phyloP scores from a whole-genome alignment of 1,140 invertebrate species.

The Nixonia krombeini region DNA sequence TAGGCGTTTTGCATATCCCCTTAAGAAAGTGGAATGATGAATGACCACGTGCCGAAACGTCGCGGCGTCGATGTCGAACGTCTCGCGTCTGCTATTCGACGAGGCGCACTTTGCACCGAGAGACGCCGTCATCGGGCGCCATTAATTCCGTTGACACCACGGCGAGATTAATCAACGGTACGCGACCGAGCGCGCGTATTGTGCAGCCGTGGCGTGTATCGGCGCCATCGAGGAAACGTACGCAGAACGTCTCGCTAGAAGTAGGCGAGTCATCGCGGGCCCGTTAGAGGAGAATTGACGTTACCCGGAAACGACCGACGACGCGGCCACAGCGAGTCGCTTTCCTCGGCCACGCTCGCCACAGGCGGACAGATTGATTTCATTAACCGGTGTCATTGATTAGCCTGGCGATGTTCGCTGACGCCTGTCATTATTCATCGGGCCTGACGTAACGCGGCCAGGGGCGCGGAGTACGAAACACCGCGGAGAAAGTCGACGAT shows the following conservation, averaged over 20 bases:
- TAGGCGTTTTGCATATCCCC: no score
- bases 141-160: slow-evolving; percentile 48
- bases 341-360: neutral
- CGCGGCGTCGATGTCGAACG: no score
- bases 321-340: neutral
- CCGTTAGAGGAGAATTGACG: slow-evolving; percentile 30
- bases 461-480: neutral
- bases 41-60: no score
- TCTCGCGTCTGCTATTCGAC: no score
- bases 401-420: slow-evolving; percentile 6
- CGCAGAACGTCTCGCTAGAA: slow-evolving; percentile 21
- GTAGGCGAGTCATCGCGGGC: slow-evolving; percentile 26
- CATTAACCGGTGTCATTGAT: slow-evolving; percentile 42
- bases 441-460: slow-evolving; percentile 11
- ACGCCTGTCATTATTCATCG: slow-evolving; percentile 32
- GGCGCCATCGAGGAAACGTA: slow-evolving; percentile 13
- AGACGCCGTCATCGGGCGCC: slow-evolving; percentile 14
- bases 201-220: slow-evolving; percentile 18
- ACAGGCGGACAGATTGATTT: slow-evolving; percentile 33
- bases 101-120: no score
- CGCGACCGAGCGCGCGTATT: slow-evolving; percentile 24
- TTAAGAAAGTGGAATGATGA: no score
- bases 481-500: slow-evolving; percentile 12
- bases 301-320: slow-evolving; percentile 25
- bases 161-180: slow-evolving; percentile 43